These are phyloP conservation scores for Datnioides undecimradiatus DNA, from an alignment of 2,113 vertebrate species.

Conservation along the genomic window DNA sequence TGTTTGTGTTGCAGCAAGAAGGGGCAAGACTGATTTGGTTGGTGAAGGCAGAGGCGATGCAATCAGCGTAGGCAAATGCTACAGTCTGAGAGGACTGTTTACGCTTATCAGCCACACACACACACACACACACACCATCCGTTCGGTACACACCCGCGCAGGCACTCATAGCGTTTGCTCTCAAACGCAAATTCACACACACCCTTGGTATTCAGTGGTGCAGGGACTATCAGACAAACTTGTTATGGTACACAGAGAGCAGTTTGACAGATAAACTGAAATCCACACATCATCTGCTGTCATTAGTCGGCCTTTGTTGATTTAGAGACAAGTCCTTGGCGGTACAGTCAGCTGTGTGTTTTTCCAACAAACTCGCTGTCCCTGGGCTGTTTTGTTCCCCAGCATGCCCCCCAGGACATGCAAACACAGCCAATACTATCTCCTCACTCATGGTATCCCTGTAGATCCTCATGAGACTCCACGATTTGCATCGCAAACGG, in stretches of 20 bases:
- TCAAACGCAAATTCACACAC: constrained; percentile 13
- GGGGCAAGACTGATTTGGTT: constrained; percentile 47
- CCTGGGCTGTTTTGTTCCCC: constrained; percentile 44
- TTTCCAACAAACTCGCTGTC: constrained; percentile 29
- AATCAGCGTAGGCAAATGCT: constrained; percentile 71
- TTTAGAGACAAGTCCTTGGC: constrained; percentile 17
- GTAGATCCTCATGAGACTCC: constrained; percentile 25
- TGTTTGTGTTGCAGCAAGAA: constrained; percentile 38
- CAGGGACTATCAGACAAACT: constrained; percentile 30
- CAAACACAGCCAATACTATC: constrained; percentile 58
- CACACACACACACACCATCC: constrained; percentile 20
- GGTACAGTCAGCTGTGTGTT: constrained; percentile 43
- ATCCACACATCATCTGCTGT: constrained; percentile 35
- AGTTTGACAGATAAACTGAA: constrained; percentile 56
- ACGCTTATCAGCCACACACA: constrained; percentile 62
- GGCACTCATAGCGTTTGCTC: background rate
- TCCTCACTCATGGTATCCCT: constrained; percentile 21
- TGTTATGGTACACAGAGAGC: constrained; percentile 43
- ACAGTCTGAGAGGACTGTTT: constrained; percentile 66
- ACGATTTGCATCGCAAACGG: constrained; percentile 59
- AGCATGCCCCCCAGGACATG: constrained; percentile 30
- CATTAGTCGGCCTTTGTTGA: constrained; percentile 36
- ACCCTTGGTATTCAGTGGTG: background rate
- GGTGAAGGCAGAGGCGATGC: constrained; percentile 57
- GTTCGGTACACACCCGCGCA: constrained; percentile 34